Conservation (phyloP, 2,888 invertebrate species). For the Pristionchus maxplancki region DNA sequence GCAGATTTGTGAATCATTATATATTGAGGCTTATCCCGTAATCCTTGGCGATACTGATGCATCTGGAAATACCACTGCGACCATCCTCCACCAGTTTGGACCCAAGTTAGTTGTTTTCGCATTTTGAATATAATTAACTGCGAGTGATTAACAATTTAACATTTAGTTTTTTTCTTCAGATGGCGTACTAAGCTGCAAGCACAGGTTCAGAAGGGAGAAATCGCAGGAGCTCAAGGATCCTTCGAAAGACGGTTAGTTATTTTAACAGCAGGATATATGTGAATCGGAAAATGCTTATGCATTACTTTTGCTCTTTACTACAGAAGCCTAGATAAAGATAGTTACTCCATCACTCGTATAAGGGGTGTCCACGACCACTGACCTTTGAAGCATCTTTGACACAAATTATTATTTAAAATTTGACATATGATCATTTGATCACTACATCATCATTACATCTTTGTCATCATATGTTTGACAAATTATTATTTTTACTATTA, state of each 20-base stretch:
- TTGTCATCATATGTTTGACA: no score
- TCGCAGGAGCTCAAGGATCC: slow-evolving; percentile 87
- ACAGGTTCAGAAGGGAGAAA: slow-evolving; percentile 80
- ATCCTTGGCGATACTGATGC: slow-evolving; percentile 96
- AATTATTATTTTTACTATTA: no score
- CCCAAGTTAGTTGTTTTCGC: slow-evolving; percentile 17
- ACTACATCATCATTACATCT: no score
- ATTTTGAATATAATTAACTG: not conserved
- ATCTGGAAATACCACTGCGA: slow-evolving; percentile 94
- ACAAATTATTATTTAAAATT: no score
- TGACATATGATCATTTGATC: no score
- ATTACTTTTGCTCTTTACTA: not conserved
- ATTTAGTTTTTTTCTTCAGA: not conserved
- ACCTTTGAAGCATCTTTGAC: no score
- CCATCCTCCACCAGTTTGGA: slow-evolving; percentile 89
- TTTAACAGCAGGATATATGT: not conserved
- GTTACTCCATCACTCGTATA: not conserved
- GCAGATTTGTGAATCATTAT: not conserved
- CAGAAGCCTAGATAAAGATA: not conserved
- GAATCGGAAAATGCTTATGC: not conserved
- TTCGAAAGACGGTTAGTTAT: slow-evolving; percentile 61
- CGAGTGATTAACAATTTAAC: not conserved
- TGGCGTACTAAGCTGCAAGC: slow-evolving; percentile 50
- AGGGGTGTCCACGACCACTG: not conserved
- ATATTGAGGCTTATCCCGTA: slow-evolving; percentile 87